These are phyloP conservation scores for Cremastobaeus sp. DNA, from an alignment of 2,888 invertebrate genomes.

Conservation along the genomic window DNA sequence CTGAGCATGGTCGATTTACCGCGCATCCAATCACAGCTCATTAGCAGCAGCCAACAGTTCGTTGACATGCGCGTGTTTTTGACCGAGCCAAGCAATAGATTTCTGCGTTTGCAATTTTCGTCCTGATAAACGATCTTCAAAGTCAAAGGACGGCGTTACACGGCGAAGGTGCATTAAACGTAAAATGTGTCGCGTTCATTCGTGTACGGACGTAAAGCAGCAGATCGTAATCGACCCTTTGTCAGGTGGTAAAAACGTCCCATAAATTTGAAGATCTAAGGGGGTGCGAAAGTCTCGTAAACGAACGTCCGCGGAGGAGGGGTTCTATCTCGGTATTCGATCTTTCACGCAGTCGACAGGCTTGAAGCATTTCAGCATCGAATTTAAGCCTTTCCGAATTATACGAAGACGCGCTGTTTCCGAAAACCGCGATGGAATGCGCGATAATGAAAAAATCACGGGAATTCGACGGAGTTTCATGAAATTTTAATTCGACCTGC, in stretches of 20 bases:
- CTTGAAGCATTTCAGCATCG: constrained; percentile 43
- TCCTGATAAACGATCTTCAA: constrained; percentile 57
- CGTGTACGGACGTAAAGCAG: constrained; percentile 60
- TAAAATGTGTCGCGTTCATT: constrained; percentile 60
- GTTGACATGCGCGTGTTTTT: neutral
- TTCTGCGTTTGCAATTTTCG: constrained; percentile 56
- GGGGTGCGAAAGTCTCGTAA: constrained; percentile 60
- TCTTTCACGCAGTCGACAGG: constrained; percentile 55
- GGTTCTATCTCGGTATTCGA: constrained; percentile 58
- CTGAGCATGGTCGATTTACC: too few species aligned
- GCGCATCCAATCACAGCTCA: constrained; percentile 47
- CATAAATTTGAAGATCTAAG: constrained; percentile 64
- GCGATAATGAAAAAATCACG: constrained; percentile 52
- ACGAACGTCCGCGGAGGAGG: constrained; percentile 24
- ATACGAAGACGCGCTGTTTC: constrained; percentile 45
- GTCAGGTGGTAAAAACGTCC: constrained; percentile 65
- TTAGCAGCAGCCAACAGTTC: constrained; percentile 33
- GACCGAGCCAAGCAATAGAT: constrained; percentile 34
- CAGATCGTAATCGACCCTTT: constrained; percentile 67
- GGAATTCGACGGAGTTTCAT: constrained; percentile 22
- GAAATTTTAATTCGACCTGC: constrained; percentile 39
- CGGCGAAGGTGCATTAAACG: constrained; percentile 56
- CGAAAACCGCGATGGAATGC: constrained; percentile 45
- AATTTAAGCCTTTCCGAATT: constrained; percentile 54
- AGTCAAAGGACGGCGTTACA: constrained; percentile 56